These are phyloP conservation scores for Phallusia fumigata DNA, from an alignment of 23 tunicate species.

Conservation along the genomic window DNA sequence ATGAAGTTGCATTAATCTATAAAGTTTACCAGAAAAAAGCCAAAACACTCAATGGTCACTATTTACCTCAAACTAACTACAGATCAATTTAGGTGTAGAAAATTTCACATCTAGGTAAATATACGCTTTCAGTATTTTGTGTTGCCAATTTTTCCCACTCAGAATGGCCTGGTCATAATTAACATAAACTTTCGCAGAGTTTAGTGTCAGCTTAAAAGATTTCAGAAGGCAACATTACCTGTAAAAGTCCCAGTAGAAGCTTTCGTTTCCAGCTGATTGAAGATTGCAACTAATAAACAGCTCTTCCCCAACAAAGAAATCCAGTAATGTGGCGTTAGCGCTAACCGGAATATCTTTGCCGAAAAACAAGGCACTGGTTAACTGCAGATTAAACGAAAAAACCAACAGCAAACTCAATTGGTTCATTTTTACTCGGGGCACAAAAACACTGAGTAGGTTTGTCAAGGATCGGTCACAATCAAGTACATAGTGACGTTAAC, in stretches of 20 bases:
- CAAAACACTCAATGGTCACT: too few relatives aligned
- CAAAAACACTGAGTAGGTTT: background rate
- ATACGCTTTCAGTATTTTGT: too few relatives aligned
- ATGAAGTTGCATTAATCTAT: too few relatives aligned
- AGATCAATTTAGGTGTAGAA: too few relatives aligned
- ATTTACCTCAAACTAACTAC: too few relatives aligned
- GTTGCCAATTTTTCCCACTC: too few relatives aligned
- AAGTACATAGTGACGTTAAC: background rate
- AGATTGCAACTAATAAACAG: background rate
- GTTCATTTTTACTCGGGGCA: background rate
- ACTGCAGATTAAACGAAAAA: background rate
- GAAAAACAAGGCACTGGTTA: background rate
- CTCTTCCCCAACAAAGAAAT: background rate
- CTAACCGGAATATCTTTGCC: background rate
- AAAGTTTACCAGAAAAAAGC: too few relatives aligned
- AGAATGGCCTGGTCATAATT: too few relatives aligned
- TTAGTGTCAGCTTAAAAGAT: too few relatives aligned
- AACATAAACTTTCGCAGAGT: too few relatives aligned
- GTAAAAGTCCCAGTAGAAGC: conserved; percentile 13
- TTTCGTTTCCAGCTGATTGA: background rate
- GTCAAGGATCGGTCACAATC: background rate
- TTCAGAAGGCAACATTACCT: background rate
- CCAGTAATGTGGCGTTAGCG: conserved; percentile 1
- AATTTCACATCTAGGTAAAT: too few relatives aligned
- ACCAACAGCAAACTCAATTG: background rate